Evolutionary conservation across 2,113 vertebrate species (phyloP).

Genomic region (Rynchops niger): DNA sequence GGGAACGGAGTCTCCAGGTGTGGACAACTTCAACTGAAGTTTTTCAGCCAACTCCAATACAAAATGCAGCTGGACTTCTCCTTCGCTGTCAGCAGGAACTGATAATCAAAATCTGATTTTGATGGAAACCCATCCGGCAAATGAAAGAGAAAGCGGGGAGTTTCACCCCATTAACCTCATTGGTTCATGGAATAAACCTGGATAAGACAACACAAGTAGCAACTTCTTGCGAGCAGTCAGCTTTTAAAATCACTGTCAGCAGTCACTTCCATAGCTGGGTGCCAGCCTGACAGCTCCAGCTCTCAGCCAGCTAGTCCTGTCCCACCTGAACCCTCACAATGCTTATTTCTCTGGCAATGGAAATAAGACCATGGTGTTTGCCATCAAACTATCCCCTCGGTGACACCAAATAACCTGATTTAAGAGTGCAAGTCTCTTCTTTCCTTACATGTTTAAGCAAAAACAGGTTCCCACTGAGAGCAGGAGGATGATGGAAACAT

Average conservation of each 20-base stretch:
- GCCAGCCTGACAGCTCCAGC: background rate
- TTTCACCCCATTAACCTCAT: background rate
- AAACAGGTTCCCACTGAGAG: background rate
- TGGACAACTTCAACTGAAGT: background rate
- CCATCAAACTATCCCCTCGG: background rate
- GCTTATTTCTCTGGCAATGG: background rate
- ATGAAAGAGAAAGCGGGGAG: background rate
- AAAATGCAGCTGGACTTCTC: background rate
- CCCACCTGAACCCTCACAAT: background rate
- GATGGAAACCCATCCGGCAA: background rate
- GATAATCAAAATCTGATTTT: background rate
- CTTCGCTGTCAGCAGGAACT: background rate
- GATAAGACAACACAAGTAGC: background rate
- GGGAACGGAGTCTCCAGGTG: background rate
- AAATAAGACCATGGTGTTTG: background rate
- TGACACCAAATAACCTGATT: background rate
- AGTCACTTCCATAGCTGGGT: background rate
- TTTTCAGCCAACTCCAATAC: background rate
- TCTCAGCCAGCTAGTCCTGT: background rate
- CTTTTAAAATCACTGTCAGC: background rate
- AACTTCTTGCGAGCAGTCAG: background rate
- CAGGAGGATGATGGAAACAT: background rate
- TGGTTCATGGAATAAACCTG: background rate
- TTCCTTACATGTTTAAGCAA: background rate
- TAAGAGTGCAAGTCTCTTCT: background rate